Base-by-base conservation (phyloP, 2,888 invertebrate species). In the Electrophaes corylata region DNA sequence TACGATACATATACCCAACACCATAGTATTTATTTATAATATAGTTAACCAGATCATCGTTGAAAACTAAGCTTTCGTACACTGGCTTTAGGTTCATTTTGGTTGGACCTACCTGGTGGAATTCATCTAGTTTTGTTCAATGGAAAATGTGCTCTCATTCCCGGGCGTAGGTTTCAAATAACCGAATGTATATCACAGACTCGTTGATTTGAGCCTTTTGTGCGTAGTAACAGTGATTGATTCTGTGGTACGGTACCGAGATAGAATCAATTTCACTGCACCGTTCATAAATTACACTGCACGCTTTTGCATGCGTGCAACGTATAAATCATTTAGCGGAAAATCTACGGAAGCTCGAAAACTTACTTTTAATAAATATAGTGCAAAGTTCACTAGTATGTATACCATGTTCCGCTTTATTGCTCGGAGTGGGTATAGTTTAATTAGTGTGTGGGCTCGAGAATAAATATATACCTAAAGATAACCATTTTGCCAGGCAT, bases 191-290 rank as follows among this genome's bases (percentile, higher is more conserved):
- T 3, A 29, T 40, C 11, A 10, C n/a, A n/a, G n/a, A 37, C 37
- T 52, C 23, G 14, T 45, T 29, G 4, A 29, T 26, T 19, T 5
- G 12, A 47, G 20, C 14, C 35, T 2, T 26, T 1, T 23, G 26
- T 14, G 10, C 1, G 26, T 39, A 33, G 19, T 19, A 18, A 20
- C 12, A 31, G 14, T 11, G 12, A 8, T 10, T 12, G 1, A 16
- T 33, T 39, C 20, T 56, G 29, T 48, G 45, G n/a, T 11, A n/a
- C 26, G 46, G 26, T 58, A 56, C 56, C 41, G 46, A 64, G 60
- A 62, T 64, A 64, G 40, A 60, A 64, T 60, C 62, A 57, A 62
- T 64, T 65, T 55, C 51, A 58, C 61, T 54, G 57, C 45, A 41
- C 45, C 44, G 59, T 46, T 45, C 39, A 58, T 58, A 57, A 61